A percentile compares a stretch with the other conserved stretches of the same genome.
These are phyloP conservation scores for Terrapene triunguis DNA, from an alignment of 2,113 vertebrate genomes.

Conservation along the genomic window DNA sequence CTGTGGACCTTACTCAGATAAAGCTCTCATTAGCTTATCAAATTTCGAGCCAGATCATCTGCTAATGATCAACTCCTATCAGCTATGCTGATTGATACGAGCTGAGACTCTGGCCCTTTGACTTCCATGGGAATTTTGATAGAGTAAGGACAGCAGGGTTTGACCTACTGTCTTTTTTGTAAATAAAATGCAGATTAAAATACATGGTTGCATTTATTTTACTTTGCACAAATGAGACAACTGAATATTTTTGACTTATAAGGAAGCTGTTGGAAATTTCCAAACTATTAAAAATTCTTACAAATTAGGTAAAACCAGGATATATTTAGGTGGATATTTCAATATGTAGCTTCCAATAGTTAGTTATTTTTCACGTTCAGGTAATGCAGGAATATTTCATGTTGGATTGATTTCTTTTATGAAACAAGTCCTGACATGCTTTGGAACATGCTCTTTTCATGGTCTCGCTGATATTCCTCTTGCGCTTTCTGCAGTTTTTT, in stretches of 20 bases:
- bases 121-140: not conserved
- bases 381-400: not conserved
- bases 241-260: constrained; percentile 39
- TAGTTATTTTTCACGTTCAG: not conserved
- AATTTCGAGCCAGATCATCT: not conserved
- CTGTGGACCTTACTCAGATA: not conserved
- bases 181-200: constrained; percentile 27
- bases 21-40: fast-evolving
- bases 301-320: constrained; percentile 51
- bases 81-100: not conserved
- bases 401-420: not conserved
- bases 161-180: fast-evolving
- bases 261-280: constrained; percentile 65
- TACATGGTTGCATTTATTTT: not conserved
- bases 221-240: constrained; percentile 43
- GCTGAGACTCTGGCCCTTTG: not conserved
- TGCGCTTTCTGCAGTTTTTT: constrained; percentile 80
- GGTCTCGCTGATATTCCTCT: constrained; percentile 82
- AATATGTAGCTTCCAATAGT: not conserved
- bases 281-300: constrained; percentile 46
- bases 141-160: not conserved
- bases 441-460: constrained; percentile 71
- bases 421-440: constrained; percentile 65
- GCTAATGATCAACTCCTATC: not conserved
- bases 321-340: not conserved